phyloP scores from a whole-genome alignment of 1,140 invertebrate species.

The Zaprionus inermis region DNA sequence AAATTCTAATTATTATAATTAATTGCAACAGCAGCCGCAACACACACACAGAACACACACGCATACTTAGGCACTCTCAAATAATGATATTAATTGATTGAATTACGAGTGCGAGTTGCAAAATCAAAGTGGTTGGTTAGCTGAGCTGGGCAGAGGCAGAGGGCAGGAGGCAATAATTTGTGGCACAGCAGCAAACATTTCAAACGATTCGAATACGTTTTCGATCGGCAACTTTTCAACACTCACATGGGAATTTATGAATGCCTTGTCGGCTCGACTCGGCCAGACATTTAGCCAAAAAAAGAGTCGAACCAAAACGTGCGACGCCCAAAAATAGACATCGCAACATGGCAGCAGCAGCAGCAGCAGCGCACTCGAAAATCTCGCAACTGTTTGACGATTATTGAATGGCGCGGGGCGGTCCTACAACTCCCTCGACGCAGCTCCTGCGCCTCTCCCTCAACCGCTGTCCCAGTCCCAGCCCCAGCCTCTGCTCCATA shows the following conservation, averaged over 20 bases:
- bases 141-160: slow-evolving; percentile 17
- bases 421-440: neutral
- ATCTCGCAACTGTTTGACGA: slow-evolving; percentile 64
- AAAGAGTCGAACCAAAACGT: slow-evolving; percentile 71
- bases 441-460: neutral
- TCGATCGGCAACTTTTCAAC: slow-evolving; percentile 67
- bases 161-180: slow-evolving; percentile 47
- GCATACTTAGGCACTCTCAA: slow-evolving; percentile 3
- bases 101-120: slow-evolving; percentile 70
- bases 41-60: slow-evolving; percentile 53
- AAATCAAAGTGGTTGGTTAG: slow-evolving; percentile 50
- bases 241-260: slow-evolving; percentile 78
- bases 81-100: slow-evolving; percentile 81
- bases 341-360: slow-evolving; percentile 60
- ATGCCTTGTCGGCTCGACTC: slow-evolving; percentile 40
- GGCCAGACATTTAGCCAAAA: slow-evolving; percentile 70
- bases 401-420: slow-evolving; percentile 63
- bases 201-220: slow-evolving; percentile 14
- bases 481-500: neutral
- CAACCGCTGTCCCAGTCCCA: no score
- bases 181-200: slow-evolving; percentile 40
- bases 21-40: slow-evolving; percentile 65
- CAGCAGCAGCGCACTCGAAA: slow-evolving; percentile 37
- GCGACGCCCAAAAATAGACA: slow-evolving; percentile 79
- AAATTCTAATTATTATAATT: slow-evolving; percentile 81